A percentile compares a stretch with the other conserved stretches of the same genome.
These are phyloP conservation scores for Meiosimyza platycephala DNA, from an alignment of 2,888 invertebrate genomes.

Conservation along the genomic window DNA sequence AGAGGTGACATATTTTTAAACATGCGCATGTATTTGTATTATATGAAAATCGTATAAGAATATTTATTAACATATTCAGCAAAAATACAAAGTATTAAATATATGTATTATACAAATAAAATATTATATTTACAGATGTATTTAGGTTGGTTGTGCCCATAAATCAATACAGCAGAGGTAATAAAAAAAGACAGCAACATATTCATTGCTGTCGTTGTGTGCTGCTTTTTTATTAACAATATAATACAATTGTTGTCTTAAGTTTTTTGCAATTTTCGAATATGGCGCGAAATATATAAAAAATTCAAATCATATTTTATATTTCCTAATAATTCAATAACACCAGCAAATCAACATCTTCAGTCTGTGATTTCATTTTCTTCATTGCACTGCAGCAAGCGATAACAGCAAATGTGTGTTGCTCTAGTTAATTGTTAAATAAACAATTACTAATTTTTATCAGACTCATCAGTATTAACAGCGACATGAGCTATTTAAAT, in stretches of 20 bases:
- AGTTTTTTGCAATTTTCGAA: too few relatives aligned
- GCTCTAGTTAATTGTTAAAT: slow-evolving; percentile 28
- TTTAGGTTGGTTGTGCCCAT: slow-evolving; percentile 9
- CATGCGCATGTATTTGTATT: neutral
- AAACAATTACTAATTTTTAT: slow-evolving; percentile 24
- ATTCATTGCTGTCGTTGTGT: neutral
- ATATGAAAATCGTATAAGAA: slow-evolving; percentile 4
- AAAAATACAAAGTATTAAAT: neutral
- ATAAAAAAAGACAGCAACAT: slow-evolving; percentile 11
- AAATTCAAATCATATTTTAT: too few relatives aligned
- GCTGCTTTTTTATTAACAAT: neutral
- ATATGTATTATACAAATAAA: too few relatives aligned
- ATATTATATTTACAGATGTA: neutral
- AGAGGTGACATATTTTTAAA: neutral
- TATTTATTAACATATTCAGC: neutral
- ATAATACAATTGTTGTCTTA: neutral
- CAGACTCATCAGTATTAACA: neutral
- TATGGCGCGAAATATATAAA: too few relatives aligned
- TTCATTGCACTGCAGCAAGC: neutral
- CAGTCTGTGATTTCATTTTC: neutral
- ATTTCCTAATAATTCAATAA: neutral
- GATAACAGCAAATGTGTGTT: slow-evolving; percentile 5
- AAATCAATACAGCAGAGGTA: slow-evolving; percentile 19
- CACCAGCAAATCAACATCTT: neutral
- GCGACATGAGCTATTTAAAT: neutral